A percentile compares a stretch with the other conserved stretches of the same genome.
Evolutionary conservation across 2,113 vertebrate genomes (phyloP).

Genomic region (Neodontobutis hainanensis): DNA sequence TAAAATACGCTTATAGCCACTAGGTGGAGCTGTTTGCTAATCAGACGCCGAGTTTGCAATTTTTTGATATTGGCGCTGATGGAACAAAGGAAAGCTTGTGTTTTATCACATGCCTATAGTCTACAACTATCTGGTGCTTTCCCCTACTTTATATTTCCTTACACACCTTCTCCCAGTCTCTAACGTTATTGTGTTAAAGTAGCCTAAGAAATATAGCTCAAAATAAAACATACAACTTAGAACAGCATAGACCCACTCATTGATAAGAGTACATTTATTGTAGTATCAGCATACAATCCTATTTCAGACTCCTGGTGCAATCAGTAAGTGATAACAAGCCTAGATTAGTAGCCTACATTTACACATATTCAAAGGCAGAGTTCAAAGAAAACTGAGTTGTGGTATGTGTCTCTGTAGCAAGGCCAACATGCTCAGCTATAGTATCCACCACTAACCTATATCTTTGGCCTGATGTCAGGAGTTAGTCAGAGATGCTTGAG

Average conservation of each 20-base stretch:
- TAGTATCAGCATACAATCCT: background rate
- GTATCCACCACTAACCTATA: background rate
- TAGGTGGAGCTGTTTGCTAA: background rate
- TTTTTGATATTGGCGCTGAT: too few relatives aligned
- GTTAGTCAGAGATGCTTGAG: background rate
- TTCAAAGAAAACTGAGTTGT: too few relatives aligned
- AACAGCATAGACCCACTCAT: too few relatives aligned
- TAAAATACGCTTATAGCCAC: background rate
- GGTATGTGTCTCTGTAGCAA: too few relatives aligned
- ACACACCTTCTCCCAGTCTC: too few relatives aligned
- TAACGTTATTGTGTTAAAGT: too few relatives aligned
- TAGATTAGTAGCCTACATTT: too few relatives aligned
- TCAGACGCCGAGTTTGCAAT: background rate
- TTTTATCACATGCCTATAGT: background rate
- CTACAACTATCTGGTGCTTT: background rate
- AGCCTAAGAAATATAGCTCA: too few relatives aligned
- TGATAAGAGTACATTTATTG: background rate
- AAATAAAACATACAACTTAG: background rate
- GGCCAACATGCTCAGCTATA: too few relatives aligned
- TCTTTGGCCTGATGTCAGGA: background rate
- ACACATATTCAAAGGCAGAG: too few relatives aligned
- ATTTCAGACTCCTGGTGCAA: background rate
- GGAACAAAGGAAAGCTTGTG: too few relatives aligned
- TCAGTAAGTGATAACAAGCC: background rate
- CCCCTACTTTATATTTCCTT: too few relatives aligned